A percentile compares a stretch with the other conserved stretches of the same genome.
Conservation (phyloP, 1,140 invertebrate species). For the Eriosoma lanigerum region DNA sequence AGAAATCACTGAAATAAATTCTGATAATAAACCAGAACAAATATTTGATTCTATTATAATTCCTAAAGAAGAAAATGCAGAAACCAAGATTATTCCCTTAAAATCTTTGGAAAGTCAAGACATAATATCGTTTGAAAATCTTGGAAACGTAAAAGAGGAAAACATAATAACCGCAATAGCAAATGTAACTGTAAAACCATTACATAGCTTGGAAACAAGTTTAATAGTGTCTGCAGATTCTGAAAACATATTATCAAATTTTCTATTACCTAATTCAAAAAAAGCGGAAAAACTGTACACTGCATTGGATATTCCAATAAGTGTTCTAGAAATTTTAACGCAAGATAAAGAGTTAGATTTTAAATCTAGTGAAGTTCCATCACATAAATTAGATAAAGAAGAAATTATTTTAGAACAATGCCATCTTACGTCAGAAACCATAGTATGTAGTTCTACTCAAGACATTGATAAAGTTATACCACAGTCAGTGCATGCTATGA, state of each 20-base stretch:
- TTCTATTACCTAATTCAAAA: conserved; percentile 54
- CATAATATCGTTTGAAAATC: conserved; percentile 26
- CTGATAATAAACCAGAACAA: conserved; percentile 54
- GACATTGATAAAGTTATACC: conserved; percentile 14
- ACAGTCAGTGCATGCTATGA: neutral
- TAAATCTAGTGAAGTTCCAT: conserved; percentile 9
- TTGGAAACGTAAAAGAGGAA: conserved; percentile 53
- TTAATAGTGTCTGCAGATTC: conserved; percentile 53
- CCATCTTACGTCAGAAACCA: conserved; percentile 52
- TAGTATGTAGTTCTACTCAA: conserved; percentile 6
- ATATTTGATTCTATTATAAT: neutral
- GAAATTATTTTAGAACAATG: conserved; percentile 56
- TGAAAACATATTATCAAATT: conserved; percentile 53
- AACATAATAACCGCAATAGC: conserved; percentile 57
- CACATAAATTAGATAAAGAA: conserved; percentile 12
- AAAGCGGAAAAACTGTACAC: conserved; percentile 55
- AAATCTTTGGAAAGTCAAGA: neutral
- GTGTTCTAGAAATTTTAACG: conserved; percentile 55
- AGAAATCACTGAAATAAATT: conserved; percentile 54
- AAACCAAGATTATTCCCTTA: conserved; percentile 18
- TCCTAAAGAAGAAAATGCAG: conserved; percentile 52
- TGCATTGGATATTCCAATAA: conserved; percentile 55
- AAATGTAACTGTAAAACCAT: conserved; percentile 52
- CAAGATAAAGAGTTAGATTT: conserved; percentile 57
- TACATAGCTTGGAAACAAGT: conserved; percentile 53